Evolutionary conservation across 2,113 vertebrate genomes (phyloP).

Genomic region (Nothoprocta pentlandii): DNA sequence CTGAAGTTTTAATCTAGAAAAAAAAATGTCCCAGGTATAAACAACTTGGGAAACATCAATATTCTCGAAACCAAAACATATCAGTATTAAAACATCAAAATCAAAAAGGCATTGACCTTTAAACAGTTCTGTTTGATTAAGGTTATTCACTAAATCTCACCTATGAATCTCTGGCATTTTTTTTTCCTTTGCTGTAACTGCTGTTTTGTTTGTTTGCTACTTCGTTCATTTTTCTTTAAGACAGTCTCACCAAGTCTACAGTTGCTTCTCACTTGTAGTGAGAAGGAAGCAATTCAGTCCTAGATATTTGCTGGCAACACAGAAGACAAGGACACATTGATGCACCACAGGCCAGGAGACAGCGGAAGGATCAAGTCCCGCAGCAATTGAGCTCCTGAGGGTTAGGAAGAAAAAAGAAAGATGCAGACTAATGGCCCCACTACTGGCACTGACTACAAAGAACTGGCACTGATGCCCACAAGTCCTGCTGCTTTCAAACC

Average conservation of each 20-base stretch:
- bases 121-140: background rate
- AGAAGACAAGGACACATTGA: background rate
- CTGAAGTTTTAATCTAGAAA: background rate
- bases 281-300: background rate
- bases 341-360: background rate
- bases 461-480: background rate
- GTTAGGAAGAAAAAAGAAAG: background rate
- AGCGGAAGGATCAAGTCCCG: background rate
- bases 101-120: background rate
- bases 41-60: background rate
- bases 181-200: background rate
- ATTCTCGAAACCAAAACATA: background rate
- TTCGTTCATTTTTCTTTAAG: background rate
- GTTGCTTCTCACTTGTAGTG: background rate
- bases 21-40: background rate
- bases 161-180: too few species aligned
- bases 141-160: background rate
- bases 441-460: background rate
- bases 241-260: background rate
- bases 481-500: background rate
- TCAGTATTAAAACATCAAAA: background rate
- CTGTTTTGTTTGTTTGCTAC: background rate
- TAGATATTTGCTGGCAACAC: background rate
- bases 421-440: background rate
- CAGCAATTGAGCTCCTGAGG: background rate